phyloP scores from a whole-genome alignment of 2,797 vertebrate species.

The Tamandua tetradactyla region DNA sequence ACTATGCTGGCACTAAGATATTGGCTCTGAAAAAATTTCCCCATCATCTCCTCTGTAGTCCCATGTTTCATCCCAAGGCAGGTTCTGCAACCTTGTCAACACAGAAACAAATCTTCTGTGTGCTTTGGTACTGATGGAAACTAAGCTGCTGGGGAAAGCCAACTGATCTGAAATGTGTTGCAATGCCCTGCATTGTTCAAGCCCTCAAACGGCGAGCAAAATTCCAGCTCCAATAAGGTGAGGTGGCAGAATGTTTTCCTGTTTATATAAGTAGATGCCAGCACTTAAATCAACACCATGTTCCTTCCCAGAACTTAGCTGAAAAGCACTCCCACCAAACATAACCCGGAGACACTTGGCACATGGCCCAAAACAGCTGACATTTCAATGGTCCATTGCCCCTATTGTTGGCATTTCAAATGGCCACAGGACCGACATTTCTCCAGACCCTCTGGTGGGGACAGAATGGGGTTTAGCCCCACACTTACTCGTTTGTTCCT shows the following conservation, averaged over 20 bases:
- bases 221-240: slow-evolving; percentile 45
- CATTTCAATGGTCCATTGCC: slow-evolving; percentile 53
- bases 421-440: slow-evolving; percentile 16
- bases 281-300: slow-evolving; percentile 61
- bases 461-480: slow-evolving; percentile 22
- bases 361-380: slow-evolving; percentile 17
- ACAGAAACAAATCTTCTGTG: slow-evolving; percentile 68
- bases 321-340: slow-evolving; percentile 35
- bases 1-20: neutral
- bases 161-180: slow-evolving; percentile 56
- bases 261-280: slow-evolving; percentile 69
- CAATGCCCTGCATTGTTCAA: slow-evolving; percentile 54
- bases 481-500: neutral
- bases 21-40: neutral
- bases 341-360: slow-evolving; percentile 32
- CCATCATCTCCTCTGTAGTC: neutral
- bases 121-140: slow-evolving; percentile 56
- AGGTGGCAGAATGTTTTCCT: slow-evolving; percentile 69
- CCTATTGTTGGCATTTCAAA: slow-evolving; percentile 19
- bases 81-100: slow-evolving; percentile 28
- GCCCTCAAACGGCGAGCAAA: slow-evolving; percentile 17
- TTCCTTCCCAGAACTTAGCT: slow-evolving; percentile 73
- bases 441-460: slow-evolving; percentile 28
- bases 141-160: neutral
- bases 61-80: neutral